These are phyloP conservation scores for Macaria notata DNA, from an alignment of 2,888 invertebrate genomes.

Conservation along the genomic window DNA sequence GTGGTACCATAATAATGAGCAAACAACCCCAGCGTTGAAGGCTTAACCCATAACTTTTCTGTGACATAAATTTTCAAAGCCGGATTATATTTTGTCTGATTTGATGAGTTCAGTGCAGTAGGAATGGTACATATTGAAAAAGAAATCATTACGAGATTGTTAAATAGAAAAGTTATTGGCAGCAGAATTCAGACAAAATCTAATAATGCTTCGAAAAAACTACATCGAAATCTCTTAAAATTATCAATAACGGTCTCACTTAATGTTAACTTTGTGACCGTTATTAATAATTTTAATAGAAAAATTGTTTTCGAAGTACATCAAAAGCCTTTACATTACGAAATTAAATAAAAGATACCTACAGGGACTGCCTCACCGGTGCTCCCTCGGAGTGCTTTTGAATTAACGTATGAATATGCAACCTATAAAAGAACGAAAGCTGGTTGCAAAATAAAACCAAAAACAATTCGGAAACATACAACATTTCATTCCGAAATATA, in stretches of 20 bases:
- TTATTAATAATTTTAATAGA: no score
- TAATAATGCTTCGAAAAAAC: slow-evolving; percentile 19
- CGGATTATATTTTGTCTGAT: slow-evolving; percentile 14
- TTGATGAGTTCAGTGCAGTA: not conserved
- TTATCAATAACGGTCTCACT: no score
- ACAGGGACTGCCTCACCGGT: slow-evolving; percentile 86
- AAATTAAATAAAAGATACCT: slow-evolving; percentile 81
- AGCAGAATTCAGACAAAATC: slow-evolving; percentile 1
- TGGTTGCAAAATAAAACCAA: slow-evolving; percentile 74
- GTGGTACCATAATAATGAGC: slow-evolving; percentile 7
- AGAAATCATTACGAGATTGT: no score
- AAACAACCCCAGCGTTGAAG: slow-evolving; percentile 38
- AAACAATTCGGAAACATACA: slow-evolving; percentile 36
- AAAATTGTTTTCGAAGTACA: not conserved
- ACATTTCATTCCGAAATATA: slow-evolving; percentile 1
- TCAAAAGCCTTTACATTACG: slow-evolving; percentile 31
- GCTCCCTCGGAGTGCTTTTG: slow-evolving; percentile 66
- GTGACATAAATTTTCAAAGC: slow-evolving; percentile 16
- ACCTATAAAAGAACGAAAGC: slow-evolving; percentile 85
- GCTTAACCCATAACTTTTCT: slow-evolving; percentile 17
- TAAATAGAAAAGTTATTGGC: no score
- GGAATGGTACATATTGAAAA: no score
- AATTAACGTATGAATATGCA: slow-evolving; percentile 82
- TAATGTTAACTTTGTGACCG: no score
- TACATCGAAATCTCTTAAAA: no score